phyloP scores from a whole-genome alignment of 2,797 vertebrate species.

The Emys orbicularis region DNA sequence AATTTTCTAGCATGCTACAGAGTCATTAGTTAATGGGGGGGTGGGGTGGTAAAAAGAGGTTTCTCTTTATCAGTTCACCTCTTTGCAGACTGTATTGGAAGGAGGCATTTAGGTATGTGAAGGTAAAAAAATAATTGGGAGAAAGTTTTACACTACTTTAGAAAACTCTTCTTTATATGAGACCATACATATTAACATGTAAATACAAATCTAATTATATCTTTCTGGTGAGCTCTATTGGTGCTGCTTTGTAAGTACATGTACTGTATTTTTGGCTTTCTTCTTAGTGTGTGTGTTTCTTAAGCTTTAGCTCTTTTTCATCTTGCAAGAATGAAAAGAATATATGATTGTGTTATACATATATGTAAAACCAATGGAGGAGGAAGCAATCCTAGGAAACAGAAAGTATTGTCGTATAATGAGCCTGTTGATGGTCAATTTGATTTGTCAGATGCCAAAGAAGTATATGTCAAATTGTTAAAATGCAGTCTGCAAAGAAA shows the following conservation, averaged over 20 bases:
- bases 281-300: not conserved
- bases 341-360: not conserved
- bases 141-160: constrained; percentile 34
- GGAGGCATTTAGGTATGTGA: constrained; percentile 53
- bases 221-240: not conserved
- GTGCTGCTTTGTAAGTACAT: not conserved
- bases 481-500: constrained; percentile 32
- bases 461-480: constrained; percentile 46
- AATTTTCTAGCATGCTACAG: not conserved
- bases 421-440: constrained; percentile 40
- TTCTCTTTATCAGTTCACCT: constrained; percentile 5
- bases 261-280: not conserved
- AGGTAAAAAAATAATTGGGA: not conserved
- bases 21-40: not conserved
- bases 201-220: not conserved
- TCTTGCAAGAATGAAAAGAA: not conserved
- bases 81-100: not conserved
- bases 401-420: constrained; percentile 1
- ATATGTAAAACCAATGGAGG: not conserved
- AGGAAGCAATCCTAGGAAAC: not conserved
- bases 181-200: not conserved
- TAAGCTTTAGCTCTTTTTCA: not conserved
- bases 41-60: not conserved
- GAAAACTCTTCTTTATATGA: not conserved
- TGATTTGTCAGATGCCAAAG: constrained; percentile 62